Evolutionary conservation across 2,888 invertebrate species (phyloP).

Genomic region (Carabus problematicus): DNA sequence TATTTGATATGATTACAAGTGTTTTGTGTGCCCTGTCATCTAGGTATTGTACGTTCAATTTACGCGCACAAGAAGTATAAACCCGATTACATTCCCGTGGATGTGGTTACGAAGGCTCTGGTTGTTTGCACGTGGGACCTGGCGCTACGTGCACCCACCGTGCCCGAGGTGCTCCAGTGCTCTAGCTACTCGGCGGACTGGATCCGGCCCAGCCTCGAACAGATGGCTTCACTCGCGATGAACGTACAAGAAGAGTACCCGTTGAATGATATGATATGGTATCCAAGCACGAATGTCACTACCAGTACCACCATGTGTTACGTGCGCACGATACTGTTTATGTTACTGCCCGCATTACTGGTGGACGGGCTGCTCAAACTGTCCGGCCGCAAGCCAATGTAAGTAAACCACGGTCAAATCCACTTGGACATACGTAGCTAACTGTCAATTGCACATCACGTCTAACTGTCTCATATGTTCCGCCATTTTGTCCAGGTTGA

Average conservation of each 20-base stretch:
- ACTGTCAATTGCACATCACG: background rate
- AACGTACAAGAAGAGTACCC: background rate
- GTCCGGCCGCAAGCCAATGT: slow-evolving; percentile 5
- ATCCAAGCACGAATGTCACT: background rate
- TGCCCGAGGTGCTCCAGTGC: background rate
- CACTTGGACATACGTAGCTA: no score
- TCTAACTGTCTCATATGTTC: no score
- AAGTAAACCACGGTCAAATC: background rate
- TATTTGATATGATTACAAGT: background rate
- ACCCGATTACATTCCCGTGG: slow-evolving; percentile 84
- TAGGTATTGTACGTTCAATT: slow-evolving; percentile 74
- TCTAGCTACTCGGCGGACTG: background rate
- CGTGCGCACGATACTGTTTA: background rate
- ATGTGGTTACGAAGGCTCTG: slow-evolving; percentile 76
- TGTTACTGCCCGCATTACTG: background rate
- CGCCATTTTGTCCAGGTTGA: slow-evolving; percentile 1
- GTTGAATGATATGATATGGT: slow-evolving; percentile 6
- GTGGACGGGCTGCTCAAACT: slow-evolving; percentile 10
- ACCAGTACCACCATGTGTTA: background rate
- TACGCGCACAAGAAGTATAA: slow-evolving; percentile 67
- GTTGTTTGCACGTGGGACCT: slow-evolving; percentile 72
- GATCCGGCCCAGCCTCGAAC: background rate
- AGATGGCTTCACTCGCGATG: background rate
- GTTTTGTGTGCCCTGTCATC: background rate
- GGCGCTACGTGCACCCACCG: background rate